Percentiles rank a stretch among this genome's conserved stretches.
Conservation (phyloP, 2,113 vertebrate species). For the Atractosteus spatula region DNA sequence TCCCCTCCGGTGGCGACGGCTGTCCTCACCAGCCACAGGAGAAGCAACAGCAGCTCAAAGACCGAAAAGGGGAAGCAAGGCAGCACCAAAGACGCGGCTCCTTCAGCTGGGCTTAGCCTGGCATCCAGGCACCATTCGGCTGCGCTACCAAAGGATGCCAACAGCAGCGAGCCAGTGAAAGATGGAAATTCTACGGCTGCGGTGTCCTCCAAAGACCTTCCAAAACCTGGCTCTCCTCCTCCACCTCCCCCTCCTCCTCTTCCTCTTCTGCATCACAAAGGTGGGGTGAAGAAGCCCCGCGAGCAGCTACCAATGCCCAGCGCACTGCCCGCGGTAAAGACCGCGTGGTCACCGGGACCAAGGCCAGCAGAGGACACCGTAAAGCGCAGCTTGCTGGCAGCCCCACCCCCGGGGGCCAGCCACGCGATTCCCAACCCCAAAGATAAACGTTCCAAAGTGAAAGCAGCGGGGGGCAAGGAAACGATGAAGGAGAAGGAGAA, state of each 20-base stretch:
- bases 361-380: constrained; percentile 51
- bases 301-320: constrained; percentile 50
- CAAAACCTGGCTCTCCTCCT: constrained; percentile 53
- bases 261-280: constrained; percentile 52
- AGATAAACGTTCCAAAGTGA: constrained; percentile 67
- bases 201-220: constrained; percentile 70
- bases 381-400: constrained; percentile 52
- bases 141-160: constrained; percentile 52
- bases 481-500: constrained; percentile 63
- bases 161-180: constrained; percentile 46
- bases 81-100: constrained; percentile 66
- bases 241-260: constrained; percentile 49
- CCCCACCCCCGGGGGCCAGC: constrained; percentile 28
- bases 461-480: constrained; percentile 55
- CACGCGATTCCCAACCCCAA: constrained; percentile 53
- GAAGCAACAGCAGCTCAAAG: constrained; percentile 50
- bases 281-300: constrained; percentile 53
- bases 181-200: constrained; percentile 59
- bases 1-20: constrained; percentile 62
- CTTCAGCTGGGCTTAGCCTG: constrained; percentile 44
- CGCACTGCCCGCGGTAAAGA: constrained; percentile 49
- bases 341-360: constrained; percentile 51
- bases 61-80: constrained; percentile 72
- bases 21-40: constrained; percentile 59
- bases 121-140: constrained; percentile 52